Evolutionary conservation across 2,888 invertebrate genomes (phyloP).

Genomic region (Octodonta nipae): DNA sequence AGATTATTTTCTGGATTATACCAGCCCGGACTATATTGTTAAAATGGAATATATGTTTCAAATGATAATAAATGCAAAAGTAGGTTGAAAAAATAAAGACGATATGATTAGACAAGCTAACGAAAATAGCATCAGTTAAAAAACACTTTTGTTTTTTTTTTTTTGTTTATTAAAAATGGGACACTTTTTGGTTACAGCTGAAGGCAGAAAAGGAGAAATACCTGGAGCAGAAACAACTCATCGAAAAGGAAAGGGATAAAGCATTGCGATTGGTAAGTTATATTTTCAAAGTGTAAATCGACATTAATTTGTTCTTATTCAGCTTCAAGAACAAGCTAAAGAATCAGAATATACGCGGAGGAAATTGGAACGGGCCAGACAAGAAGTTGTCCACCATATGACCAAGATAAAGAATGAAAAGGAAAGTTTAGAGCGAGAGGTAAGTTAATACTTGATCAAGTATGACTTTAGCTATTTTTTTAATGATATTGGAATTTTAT

Average conservation of each 20-base stretch:
- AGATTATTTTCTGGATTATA: too few species aligned
- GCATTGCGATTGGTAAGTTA: conserved; percentile 36
- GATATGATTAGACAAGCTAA: too few species aligned
- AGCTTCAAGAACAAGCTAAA: conserved; percentile 43
- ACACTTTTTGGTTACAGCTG: conserved; percentile 33
- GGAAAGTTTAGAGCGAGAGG: conserved; percentile 44
- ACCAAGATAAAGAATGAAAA: conserved; percentile 45
- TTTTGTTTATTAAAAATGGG: too few species aligned
- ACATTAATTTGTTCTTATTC: conserved; percentile 18
- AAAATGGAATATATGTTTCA: too few species aligned
- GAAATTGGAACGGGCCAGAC: conserved; percentile 43
- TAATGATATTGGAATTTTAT: too few species aligned
- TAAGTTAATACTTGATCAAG: too few species aligned
- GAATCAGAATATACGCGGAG: conserved; percentile 44
- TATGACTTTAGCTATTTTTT: too few species aligned
- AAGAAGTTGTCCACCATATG: conserved; percentile 46
- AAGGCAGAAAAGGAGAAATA: conserved; percentile 38
- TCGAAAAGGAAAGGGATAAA: conserved; percentile 38
- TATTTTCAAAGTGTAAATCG: not conserved
- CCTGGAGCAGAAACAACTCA: conserved; percentile 34
- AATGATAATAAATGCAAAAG: too few species aligned
- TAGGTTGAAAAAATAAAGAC: too few species aligned
- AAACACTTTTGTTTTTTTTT: too few species aligned
- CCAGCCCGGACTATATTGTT: too few species aligned
- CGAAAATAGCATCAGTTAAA: too few species aligned